A percentile compares a stretch with the other conserved stretches of the same genome.
phyloP scores from a whole-genome alignment of 2,797 vertebrate genomes.

The Spatula versicolor region DNA sequence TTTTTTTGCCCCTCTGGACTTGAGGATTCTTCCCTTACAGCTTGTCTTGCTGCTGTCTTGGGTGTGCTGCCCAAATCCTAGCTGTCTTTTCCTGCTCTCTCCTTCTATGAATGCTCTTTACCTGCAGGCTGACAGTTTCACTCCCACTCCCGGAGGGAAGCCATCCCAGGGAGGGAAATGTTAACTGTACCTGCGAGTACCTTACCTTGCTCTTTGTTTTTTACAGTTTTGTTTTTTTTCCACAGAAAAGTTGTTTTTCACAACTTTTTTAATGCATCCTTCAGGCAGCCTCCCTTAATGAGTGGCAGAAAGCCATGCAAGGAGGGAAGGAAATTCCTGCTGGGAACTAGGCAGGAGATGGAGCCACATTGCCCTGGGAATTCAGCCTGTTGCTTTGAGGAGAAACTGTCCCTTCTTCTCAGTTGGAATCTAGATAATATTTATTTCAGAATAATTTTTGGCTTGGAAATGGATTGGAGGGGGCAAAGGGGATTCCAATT shows the following conservation, averaged over 20 bases:
- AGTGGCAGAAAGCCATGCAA: neutral
- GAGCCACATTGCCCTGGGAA: neutral
- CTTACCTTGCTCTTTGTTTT: neutral
- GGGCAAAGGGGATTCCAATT: neutral
- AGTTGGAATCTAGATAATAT: neutral
- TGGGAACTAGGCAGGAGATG: neutral
- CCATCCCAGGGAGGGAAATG: neutral
- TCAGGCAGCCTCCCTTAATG: neutral
- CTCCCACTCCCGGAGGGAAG: neutral
- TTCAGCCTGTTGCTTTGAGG: neutral
- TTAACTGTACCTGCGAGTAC: fast-evolving
- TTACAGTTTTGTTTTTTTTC: no score
- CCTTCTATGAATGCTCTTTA: neutral
- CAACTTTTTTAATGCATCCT: neutral
- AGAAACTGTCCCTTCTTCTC: neutral
- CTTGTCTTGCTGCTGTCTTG: neutral
- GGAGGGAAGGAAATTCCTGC: neutral
- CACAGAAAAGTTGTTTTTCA: neutral
- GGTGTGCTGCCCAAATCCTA: neutral
- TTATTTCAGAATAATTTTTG: neutral
- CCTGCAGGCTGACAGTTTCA: neutral
- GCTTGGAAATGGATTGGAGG: neutral
- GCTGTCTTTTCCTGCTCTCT: neutral
- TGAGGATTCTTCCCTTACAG: neutral
- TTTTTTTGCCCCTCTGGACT: neutral